Evolutionary conservation across 2,797 vertebrate species (phyloP).

Genomic region (Schizothorax lantsangensis): DNA sequence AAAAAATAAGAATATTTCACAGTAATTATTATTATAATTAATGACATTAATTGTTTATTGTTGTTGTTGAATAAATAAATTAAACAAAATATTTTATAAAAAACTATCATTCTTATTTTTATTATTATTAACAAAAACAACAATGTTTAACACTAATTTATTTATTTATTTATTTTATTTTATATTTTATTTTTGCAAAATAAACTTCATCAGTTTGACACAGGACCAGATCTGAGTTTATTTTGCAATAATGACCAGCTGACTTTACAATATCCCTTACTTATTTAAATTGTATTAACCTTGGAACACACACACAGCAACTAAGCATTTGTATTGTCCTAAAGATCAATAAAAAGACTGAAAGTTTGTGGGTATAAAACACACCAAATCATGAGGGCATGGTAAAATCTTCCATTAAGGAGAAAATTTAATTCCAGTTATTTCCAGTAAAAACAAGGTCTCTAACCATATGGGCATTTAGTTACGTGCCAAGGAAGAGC

Average conservation of each 20-base stretch:
- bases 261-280: background rate
- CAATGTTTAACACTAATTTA: no score
- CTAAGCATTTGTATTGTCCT: background rate
- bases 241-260: background rate
- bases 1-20: background rate
- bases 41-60: background rate
- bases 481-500: background rate
- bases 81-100: background rate
- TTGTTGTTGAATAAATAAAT: background rate
- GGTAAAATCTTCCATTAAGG: background rate
- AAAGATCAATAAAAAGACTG: background rate
- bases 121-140: no score
- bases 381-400: background rate
- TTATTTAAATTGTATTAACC: background rate
- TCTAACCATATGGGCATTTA: background rate
- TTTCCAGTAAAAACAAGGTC: no score
- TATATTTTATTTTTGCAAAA: no score
- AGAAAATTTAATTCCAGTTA: background rate
- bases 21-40: background rate
- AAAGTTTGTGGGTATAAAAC: no score
- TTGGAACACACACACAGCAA: background rate
- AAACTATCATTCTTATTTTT: no score
- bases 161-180: no score
- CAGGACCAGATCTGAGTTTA: background rate
- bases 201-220: no score